Evolutionary conservation across 2,888 invertebrate species (phyloP).

Genomic region (Xestia xanthographa): DNA sequence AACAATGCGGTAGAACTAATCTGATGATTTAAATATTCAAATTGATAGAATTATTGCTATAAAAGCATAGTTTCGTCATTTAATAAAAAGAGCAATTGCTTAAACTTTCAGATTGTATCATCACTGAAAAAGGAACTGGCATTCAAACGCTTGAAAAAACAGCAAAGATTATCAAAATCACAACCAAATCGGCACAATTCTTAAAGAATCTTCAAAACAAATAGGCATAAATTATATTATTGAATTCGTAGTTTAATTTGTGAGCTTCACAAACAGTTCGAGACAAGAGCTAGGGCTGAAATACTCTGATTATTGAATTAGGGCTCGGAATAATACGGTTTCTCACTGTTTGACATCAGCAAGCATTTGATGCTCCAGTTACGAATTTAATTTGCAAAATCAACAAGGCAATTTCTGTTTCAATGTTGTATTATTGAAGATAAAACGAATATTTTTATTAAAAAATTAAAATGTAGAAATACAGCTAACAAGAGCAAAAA

Average conservation of each 20-base stretch:
- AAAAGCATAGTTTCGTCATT: background rate
- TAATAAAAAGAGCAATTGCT: background rate
- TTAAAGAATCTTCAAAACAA: conserved; percentile 2
- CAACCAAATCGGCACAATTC: background rate
- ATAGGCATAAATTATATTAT: conserved; percentile 31
- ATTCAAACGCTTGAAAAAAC: background rate
- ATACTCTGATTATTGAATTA: conserved; percentile 62
- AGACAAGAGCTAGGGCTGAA: conserved; percentile 40
- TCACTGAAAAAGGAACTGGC: too few species aligned
- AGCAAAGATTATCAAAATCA: background rate
- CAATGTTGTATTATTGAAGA: background rate
- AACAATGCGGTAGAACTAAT: background rate
- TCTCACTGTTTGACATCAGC: conserved; percentile 46
- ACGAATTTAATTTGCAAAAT: conserved; percentile 38
- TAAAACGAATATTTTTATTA: background rate
- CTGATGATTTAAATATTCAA: background rate
- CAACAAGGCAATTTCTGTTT: conserved; percentile 28
- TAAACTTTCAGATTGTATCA: too few species aligned
- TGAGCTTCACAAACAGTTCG: conserved; percentile 36
- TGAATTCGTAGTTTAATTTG: conserved; percentile 34
- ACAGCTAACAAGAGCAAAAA: background rate
- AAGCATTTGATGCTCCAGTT: conserved; percentile 43
- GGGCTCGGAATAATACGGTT: conserved; percentile 48
- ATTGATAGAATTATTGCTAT: background rate
- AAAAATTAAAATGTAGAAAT: background rate